These are phyloP conservation scores for Tetraneura akinire DNA, from an alignment of 1,140 invertebrate species.

Conservation along the genomic window DNA sequence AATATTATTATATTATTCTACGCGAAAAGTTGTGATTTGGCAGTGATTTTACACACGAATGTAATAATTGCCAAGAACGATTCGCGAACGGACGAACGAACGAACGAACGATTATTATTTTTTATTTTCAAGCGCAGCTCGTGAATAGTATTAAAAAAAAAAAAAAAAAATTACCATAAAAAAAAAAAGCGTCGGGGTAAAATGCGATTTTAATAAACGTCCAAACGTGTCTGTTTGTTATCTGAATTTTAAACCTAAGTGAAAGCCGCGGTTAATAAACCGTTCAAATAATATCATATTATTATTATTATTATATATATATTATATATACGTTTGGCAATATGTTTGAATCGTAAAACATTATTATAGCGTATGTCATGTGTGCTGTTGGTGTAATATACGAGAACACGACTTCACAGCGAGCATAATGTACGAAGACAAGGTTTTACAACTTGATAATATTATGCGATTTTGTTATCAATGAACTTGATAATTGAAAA, in stretches of 20 bases:
- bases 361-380: no score
- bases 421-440: no score
- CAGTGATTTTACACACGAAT: neutral
- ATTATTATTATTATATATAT: no score
- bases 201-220: constrained; percentile 13
- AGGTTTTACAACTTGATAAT: no score
- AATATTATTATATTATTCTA: neutral
- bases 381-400: no score
- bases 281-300: no score
- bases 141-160: neutral
- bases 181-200: no score
- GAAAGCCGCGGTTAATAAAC: neutral
- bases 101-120: neutral
- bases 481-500: constrained; percentile 12
- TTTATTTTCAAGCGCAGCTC: neutral
- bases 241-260: constrained; percentile 15
- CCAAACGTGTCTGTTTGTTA: constrained; percentile 19
- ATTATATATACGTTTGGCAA: neutral
- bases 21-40: neutral
- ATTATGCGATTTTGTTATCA: no score
- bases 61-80: neutral
- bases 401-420: no score
- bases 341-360: constrained; percentile 5
- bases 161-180: neutral
- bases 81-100: no score